Evolutionary conservation across 2,888 invertebrate genomes (phyloP).

Genomic region (Panzeria rudis): DNA sequence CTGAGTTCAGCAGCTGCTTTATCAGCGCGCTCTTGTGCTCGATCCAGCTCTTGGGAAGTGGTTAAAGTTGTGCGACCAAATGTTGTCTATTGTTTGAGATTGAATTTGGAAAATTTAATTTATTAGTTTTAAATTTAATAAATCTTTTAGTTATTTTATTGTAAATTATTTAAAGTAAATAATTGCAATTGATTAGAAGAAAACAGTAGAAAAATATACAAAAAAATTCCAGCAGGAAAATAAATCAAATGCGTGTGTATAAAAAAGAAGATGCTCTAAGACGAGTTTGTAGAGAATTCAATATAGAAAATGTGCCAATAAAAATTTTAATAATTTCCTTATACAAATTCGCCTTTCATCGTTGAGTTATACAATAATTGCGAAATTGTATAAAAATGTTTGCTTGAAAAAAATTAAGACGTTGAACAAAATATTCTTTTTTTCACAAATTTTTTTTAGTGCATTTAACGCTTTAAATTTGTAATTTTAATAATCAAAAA

Average conservation of each 20-base stretch:
- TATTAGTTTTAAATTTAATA: conserved; percentile 58
- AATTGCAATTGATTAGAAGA: conserved; percentile 53
- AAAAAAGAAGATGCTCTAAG: conserved; percentile 44
- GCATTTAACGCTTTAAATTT: conserved; percentile 79
- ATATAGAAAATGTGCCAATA: conserved; percentile 17
- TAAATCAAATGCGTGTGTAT: conserved; percentile 60
- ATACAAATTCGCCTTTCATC: conserved; percentile 50
- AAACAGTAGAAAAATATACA: conserved; percentile 47
- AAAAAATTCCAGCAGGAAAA: conserved; percentile 74
- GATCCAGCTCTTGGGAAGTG: conserved; percentile 92
- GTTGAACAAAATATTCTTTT: neutral
- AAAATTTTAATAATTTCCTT: conserved; percentile 22
- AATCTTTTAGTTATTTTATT: conserved; percentile 18
- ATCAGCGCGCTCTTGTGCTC: conserved; percentile 93
- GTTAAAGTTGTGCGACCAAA: conserved; percentile 92
- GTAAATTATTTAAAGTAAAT: conserved; percentile 21
- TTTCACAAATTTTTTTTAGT: conserved; percentile 60
- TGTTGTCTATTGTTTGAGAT: conserved; percentile 84
- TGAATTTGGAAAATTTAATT: conserved; percentile 46
- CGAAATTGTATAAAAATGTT: conserved; percentile 13
- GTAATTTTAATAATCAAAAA: conserved; percentile 36
- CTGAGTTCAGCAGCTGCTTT: conserved; percentile 93
- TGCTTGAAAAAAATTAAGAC: neutral
- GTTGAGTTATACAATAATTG: neutral
- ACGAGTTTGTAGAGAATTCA: conserved; percentile 56